Conservation (phyloP, 2,113 vertebrate genomes). For the Stegostoma tigrinum region DNA sequence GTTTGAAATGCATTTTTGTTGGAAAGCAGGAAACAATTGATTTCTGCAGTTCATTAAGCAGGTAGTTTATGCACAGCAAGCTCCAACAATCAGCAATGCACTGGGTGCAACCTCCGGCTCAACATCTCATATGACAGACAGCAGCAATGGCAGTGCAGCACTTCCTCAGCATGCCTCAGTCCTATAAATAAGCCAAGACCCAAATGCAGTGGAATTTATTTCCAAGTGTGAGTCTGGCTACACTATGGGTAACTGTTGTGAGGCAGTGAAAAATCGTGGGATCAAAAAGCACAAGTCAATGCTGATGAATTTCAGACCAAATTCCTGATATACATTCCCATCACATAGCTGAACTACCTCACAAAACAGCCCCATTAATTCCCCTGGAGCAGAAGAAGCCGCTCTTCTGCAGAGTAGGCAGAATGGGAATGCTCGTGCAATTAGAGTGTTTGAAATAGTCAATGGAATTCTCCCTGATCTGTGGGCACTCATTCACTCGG, state of each 20-base stretch:
- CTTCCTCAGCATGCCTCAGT: background rate
- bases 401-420: background rate
- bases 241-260: background rate
- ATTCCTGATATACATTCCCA: background rate
- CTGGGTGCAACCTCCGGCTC: background rate
- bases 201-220: background rate
- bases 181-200: background rate
- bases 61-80: no score
- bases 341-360: background rate
- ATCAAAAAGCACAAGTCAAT: background rate
- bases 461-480: constrained; percentile 24
- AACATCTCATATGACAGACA: background rate
- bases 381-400: background rate
- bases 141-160: background rate
- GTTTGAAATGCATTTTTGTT: background rate
- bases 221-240: background rate
- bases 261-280: background rate
- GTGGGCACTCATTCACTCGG: constrained; percentile 15
- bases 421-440: constrained; percentile 15
- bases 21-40: background rate
- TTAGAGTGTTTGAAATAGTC: constrained; percentile 27
- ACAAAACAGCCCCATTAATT: constrained; percentile 9
- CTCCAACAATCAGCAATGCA: background rate
- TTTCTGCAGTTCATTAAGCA: background rate
- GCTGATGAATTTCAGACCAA: background rate